Base-by-base conservation (phyloP, 1,140 invertebrate species). In the Drosophila tani region DNA sequence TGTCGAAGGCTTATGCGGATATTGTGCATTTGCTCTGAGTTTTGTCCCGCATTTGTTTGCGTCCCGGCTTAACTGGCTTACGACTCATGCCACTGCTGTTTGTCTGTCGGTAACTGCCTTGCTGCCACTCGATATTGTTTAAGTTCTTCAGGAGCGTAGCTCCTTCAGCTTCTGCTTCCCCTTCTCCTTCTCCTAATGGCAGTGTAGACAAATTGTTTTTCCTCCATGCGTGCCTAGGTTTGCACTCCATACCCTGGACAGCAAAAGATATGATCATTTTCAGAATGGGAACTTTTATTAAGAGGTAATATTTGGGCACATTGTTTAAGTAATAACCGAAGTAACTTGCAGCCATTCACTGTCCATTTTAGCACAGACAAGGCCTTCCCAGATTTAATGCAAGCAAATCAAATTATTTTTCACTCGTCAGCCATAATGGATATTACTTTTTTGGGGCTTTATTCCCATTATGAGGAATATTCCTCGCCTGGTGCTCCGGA, bases 1-100 rank as follows among this genome's bases (percentile, higher is more conserved):
- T 88, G 84, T 90, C 84, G 81, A 88, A 88, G 84, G 81, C 78
- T 88, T 90, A 85, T 78, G 77, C 70, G 85, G 85, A 84, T 90
- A 79, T 75, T 84, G 85, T 90, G 85, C 85, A 90, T 84, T 87
- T 88, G 84, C 78, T 81, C 65, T 58, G 77, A 78, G 77, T 83
- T 81, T 77, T 58, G 71, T 59, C 66, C 59, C 45, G 84, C 84
- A 90, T 87, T 87, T 87, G 85, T 88, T 88, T 88, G 84, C 63
- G 82, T 68, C 77, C 60, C 55, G 63, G 69, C 80, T 70, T 62
- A 88, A 88, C 84, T 87, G 79, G 84, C 85, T 90, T 90, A 90
- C 75, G 79, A 71, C 65, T 58, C 51, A 45, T 57, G 76, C 40
- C 38, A 29, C 40, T 76, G 75, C 73, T 83, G 53, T 67, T 56